Percentiles rank a stretch among this genome's conserved stretches.
phyloP scores from a whole-genome alignment of 2,888 invertebrate species.

The Andrena trimmerana region DNA sequence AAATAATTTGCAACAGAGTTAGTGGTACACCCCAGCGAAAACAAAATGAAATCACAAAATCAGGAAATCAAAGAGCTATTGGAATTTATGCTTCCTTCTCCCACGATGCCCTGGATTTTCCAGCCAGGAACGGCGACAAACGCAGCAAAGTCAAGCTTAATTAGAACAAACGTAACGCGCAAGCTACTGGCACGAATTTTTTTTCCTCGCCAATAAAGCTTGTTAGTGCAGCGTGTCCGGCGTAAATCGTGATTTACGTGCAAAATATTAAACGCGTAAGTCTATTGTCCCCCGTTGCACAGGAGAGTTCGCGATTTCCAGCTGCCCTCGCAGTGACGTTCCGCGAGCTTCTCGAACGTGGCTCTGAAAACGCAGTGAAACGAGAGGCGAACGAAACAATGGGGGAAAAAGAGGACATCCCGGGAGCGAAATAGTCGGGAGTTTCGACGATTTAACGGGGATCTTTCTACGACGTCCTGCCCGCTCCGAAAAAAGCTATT shows the following conservation, averaged over 20 bases:
- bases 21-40: no score
- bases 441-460: constrained; percentile 21
- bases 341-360: constrained; percentile 31
- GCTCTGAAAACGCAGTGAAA: constrained; percentile 12
- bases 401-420: constrained; percentile 6
- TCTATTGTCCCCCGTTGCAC: constrained; percentile 10
- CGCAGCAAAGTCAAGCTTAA: constrained; percentile 5
- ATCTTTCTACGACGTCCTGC: background rate
- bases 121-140: background rate
- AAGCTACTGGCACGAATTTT: background rate
- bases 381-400: constrained; percentile 17
- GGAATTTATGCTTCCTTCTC: no score
- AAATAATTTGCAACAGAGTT: no score
- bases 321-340: constrained; percentile 2
- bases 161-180: constrained; percentile 21
- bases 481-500: background rate
- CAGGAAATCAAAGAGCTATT: no score
- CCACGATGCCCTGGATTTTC: background rate
- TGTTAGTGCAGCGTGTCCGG: background rate
- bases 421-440: background rate
- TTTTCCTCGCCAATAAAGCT: constrained; percentile 22
- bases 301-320: constrained; percentile 19
- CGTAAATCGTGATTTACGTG: constrained; percentile 30
- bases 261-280: constrained; percentile 19
- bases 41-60: no score